Percentiles rank a stretch among this genome's conserved stretches.
Evolutionary conservation across 1,140 invertebrate species (phyloP).

Genomic region (Euura lappo): DNA sequence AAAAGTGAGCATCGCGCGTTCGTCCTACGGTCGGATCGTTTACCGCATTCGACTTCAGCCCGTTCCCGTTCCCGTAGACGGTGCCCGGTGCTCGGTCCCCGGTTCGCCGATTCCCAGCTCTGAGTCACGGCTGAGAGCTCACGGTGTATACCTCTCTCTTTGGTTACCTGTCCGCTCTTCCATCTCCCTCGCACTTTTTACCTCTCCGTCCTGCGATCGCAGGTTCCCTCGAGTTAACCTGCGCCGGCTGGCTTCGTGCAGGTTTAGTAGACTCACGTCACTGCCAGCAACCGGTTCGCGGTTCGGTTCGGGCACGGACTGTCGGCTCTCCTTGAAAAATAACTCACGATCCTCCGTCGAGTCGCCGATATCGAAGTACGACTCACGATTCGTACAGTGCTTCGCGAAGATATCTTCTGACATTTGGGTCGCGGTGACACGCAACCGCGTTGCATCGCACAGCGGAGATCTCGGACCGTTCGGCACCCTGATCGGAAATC

Average conservation of each 20-base stretch:
- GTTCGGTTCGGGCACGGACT: slow-evolving; percentile 15
- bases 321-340: too few species aligned
- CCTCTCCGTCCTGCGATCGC: slow-evolving; percentile 22
- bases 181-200: slow-evolving; percentile 22
- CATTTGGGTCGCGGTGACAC: too few species aligned
- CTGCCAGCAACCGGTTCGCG: slow-evolving; percentile 59
- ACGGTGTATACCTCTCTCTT: slow-evolving; percentile 12
- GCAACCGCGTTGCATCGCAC: too few species aligned
- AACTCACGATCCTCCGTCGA: too few species aligned
- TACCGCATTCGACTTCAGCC: background rate
- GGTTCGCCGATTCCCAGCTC: background rate
- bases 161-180: slow-evolving; percentile 2
- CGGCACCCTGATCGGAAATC: too few species aligned
- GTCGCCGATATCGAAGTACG: too few species aligned
- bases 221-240: slow-evolving; percentile 61
- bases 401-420: too few species aligned
- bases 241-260: slow-evolving; percentile 51
- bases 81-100: background rate
- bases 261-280: slow-evolving; percentile 61
- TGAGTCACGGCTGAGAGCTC: background rate
- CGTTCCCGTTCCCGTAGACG: background rate
- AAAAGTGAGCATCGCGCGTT: too few species aligned
- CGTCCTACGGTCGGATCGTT: background rate
- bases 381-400: too few species aligned
- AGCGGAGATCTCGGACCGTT: too few species aligned